Evolutionary conservation across 2,797 vertebrate species (phyloP), one percentile per base, ranked within the genome.

Genomic region (Gallinago nigripennis): DNA sequence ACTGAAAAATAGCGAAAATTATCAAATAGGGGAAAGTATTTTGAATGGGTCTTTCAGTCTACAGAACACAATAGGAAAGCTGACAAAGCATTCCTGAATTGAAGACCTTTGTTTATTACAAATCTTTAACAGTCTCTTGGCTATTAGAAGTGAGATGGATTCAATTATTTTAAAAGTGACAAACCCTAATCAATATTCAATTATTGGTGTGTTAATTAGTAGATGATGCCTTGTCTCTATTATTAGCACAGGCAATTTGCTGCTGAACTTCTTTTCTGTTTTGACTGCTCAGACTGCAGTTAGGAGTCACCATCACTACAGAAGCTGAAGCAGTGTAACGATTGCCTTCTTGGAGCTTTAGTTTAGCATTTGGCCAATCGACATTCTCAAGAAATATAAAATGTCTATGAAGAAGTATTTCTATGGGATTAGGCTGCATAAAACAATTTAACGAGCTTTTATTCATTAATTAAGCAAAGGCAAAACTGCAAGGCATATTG

Each of bases 151-250:
- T 3, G 4, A 56, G 58, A 86, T 82, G 51, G 69, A 72, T 97
- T 96, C 56, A 97, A 30, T 98, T 96, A 97, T 96, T 96, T 97
- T 90, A 54, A 91, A 94, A 92, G 94, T 97, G 92, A 96, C 91
- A 96, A 97, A 96, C 81, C 95, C 92, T 94, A 95, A 97, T 98
- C 98, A 97, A 98, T 98, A 98, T 96, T 96, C 92, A 96, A 75
- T 97, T 98, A 97, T 97, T 97, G 94, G 88, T 92, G 81, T 97
- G 95, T 96, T 98, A 98, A 98, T 97, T 96, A 97, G 95, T 71
- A 97, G 84, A 94, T 97, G 92, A 97, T 97, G 81, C 82, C 64
- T 94, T 95, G 69, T 94, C 84, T 96, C 61, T 95, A 35, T 97
- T 97, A 97, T 96, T 97, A 96, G 89, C 81, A 81, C 80, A 69